Base-by-base conservation (phyloP, 2,797 vertebrate genomes). In the Artibeus lituratus region DNA sequence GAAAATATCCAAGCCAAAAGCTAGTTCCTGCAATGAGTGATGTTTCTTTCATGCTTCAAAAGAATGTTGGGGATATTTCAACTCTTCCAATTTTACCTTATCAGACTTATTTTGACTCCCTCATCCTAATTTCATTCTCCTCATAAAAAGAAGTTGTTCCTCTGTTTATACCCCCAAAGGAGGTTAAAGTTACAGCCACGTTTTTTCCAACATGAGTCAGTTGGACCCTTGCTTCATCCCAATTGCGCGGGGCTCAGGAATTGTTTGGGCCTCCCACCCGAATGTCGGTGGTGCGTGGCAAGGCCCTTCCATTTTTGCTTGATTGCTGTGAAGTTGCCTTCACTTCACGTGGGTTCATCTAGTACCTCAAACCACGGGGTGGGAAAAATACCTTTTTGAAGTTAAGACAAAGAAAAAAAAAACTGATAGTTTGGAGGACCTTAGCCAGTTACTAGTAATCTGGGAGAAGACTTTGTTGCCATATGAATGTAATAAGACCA, bases 311-410 rank as follows among this genome's bases (percentile, higher is more conserved):
- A 22, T 59, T 87, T 85, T 90, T 72, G 55, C 42, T 94, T 91
- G 69, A 80, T 87, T 92, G 35, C 35, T 92, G 92, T 80, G 49
- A 65, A 80, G 65, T 85, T 90, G 65, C 53, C 92, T 96, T 92
- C 39, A 24, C 10, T 84, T 91, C 74, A 53, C 53, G 29, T 53
- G 24, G 59, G 26, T 29, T 82, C 37, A 39, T 67, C 44, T 47
- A 42, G 32, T 70, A 83, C 91, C 77, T 94, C 73, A 90, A 90
- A 92, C 59, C 88, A 91, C 14, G 21, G 35, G 37, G 51, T 37
- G 32, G 18, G 21, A 8, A 39, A 47, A 55, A 47, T 42, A 26
- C 32, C 24, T 74, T 51, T 67, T 51, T 91, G 77, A 9, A 77
- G 22, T 39, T 77, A 76, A 88, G 47, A 51, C 7, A 5, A 11